Conservation (phyloP, 2,888 invertebrate species). For the Amphipyra tragopoginis region DNA sequence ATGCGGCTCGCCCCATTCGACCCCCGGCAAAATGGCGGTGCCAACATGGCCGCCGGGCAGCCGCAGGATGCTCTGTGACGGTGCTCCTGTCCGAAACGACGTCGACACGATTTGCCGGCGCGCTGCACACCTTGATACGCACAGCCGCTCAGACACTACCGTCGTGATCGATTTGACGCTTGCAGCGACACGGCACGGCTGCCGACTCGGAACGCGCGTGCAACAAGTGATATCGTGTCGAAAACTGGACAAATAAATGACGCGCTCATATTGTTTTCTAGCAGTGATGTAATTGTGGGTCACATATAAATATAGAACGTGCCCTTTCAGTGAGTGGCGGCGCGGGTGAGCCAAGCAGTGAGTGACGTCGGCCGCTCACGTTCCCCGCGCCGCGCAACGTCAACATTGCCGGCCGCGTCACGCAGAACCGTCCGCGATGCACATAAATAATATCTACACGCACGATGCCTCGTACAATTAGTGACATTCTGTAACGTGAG, state of each 20-base stretch:
- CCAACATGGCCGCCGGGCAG: slow-evolving; percentile 90
- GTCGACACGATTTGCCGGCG: slow-evolving; percentile 81
- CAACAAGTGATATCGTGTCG: slow-evolving; percentile 86
- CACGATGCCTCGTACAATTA: slow-evolving; percentile 64
- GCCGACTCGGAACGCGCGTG: slow-evolving; percentile 78
- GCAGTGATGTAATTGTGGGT: slow-evolving; percentile 83
- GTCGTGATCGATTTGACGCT: slow-evolving; percentile 79
- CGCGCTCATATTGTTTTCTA: slow-evolving; percentile 73
- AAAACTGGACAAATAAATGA: slow-evolving; percentile 74
- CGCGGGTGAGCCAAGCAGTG: slow-evolving; percentile 85
- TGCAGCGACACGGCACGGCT: slow-evolving; percentile 70
- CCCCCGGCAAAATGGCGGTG: slow-evolving; percentile 89
- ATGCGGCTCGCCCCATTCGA: slow-evolving; percentile 86
- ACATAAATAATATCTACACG: slow-evolving; percentile 80
- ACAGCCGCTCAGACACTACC: slow-evolving; percentile 74
- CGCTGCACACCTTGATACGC: slow-evolving; percentile 81
- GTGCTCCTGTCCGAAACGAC: slow-evolving; percentile 83
- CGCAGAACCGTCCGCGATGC: slow-evolving; percentile 71
- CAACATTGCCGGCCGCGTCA: slow-evolving; percentile 86
- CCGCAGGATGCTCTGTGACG: slow-evolving; percentile 87
- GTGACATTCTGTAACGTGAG: slow-evolving; percentile 59
- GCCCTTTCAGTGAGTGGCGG: slow-evolving; percentile 84
- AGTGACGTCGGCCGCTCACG: slow-evolving; percentile 85
- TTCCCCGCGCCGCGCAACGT: slow-evolving; percentile 87
- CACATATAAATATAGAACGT: slow-evolving; percentile 86